These are phyloP conservation scores for Taenioides sp. DNA, from an alignment of 2,797 vertebrate species.

Conservation along the genomic window DNA sequence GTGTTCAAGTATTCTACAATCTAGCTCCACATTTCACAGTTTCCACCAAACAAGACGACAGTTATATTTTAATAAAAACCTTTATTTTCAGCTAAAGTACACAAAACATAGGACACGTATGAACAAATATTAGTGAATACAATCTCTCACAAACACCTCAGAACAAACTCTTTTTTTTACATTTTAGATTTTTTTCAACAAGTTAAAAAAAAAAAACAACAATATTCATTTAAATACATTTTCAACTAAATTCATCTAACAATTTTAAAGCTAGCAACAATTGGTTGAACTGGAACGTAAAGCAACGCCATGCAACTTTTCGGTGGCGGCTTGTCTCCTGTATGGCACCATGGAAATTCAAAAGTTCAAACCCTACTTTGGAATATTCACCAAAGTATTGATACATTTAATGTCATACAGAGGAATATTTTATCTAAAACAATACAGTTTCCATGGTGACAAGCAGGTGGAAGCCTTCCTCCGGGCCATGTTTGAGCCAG, in stretches of 20 bases:
- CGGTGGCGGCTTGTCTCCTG: too few species aligned
- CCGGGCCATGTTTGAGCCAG: too few species aligned
- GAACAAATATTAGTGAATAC: not conserved
- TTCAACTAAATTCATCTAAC: not conserved
- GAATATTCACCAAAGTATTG: too few species aligned
- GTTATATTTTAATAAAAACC: slow-evolving; percentile 3
- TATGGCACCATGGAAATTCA: too few species aligned
- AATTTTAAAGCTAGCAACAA: not conserved
- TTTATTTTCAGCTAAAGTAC: slow-evolving; percentile 4
- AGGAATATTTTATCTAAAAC: too few species aligned
- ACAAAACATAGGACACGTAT: slow-evolving; percentile 7
- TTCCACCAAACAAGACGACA: not conserved
- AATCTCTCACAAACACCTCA: not conserved
- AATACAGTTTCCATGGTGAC: too few species aligned
- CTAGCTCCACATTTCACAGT: not conserved
- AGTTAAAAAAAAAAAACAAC: not conserved
- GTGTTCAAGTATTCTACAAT: too few species aligned
- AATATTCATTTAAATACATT: not conserved
- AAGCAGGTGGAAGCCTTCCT: too few species aligned
- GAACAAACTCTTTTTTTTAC: not conserved
- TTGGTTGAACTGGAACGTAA: too few species aligned
- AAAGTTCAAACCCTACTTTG: too few species aligned
- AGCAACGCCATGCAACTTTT: too few species aligned
- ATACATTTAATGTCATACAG: too few species aligned
- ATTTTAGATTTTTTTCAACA: slow-evolving; percentile 3